Evolutionary conservation across 1,140 invertebrate species (phyloP).

Genomic region (Plodia interpunctella): DNA sequence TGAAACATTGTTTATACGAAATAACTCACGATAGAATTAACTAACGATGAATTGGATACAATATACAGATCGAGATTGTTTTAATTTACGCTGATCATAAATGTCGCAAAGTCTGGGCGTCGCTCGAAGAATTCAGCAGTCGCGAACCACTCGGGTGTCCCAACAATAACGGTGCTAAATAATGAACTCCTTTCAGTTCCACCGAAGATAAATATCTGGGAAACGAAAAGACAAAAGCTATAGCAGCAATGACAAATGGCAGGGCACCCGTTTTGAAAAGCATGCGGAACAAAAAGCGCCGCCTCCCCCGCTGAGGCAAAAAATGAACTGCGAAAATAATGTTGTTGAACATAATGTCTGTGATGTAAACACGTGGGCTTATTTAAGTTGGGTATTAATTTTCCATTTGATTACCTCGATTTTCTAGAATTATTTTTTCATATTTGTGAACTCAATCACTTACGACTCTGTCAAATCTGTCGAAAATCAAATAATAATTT

Average conservation of each 20-base stretch:
- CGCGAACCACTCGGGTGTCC: neutral
- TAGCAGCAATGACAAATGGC: constrained; percentile 26
- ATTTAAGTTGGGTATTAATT: neutral
- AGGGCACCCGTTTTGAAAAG: constrained; percentile 21
- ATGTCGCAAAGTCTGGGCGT: neutral
- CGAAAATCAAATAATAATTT: too few species aligned
- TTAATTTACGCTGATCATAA: constrained; percentile 9
- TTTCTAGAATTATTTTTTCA: neutral
- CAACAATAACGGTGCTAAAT: constrained; percentile 24
- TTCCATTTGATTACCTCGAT: neutral
- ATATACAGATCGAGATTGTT: constrained; percentile 5
- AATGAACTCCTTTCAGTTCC: constrained; percentile 23
- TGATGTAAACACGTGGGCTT: neutral
- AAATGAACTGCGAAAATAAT: constrained; percentile 10
- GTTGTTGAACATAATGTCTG: constrained; percentile 2
- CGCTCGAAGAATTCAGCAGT: constrained; percentile 9
- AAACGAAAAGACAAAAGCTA: constrained; percentile 27
- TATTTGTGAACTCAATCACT: too few species aligned
- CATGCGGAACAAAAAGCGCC: constrained; percentile 17
- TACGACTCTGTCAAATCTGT: too few species aligned
- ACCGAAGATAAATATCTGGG: constrained; percentile 25
- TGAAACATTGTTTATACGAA: too few species aligned
- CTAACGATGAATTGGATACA: neutral
- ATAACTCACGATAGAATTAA: neutral
- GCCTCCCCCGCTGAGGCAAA: constrained; percentile 9